Evolutionary conservation across 2,888 invertebrate species (phyloP).

Genomic region (Sycophila texana): DNA sequence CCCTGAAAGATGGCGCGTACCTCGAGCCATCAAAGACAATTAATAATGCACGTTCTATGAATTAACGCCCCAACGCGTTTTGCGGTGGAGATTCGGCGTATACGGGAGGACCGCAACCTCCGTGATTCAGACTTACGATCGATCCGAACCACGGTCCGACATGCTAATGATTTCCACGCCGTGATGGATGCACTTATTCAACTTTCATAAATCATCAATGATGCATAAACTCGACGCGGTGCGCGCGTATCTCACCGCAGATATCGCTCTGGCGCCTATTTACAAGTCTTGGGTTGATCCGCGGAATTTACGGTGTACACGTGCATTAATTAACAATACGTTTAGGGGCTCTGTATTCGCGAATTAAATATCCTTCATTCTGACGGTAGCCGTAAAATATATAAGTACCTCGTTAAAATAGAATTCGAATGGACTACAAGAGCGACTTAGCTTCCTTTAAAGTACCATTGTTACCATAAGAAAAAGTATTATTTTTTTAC

Average conservation of each 20-base stretch:
- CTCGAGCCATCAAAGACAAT: conserved; percentile 35
- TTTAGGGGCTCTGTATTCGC: no score
- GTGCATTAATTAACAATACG: background rate
- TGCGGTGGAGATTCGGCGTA: conserved; percentile 1
- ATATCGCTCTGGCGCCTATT: background rate
- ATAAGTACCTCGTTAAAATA: no score
- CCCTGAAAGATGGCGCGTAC: background rate
- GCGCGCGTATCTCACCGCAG: background rate
- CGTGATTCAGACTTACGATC: conserved; percentile 43
- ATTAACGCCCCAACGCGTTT: conserved; percentile 31
- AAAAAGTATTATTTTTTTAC: no score
- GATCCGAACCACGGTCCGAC: conserved; percentile 19
- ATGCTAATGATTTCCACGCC: conserved; percentile 48
- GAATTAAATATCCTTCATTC: no score
- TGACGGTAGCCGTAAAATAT: no score
- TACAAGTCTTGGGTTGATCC: conserved; percentile 16
- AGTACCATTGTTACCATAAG: no score
- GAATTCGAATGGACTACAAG: no score
- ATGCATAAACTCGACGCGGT: conserved; percentile 31
- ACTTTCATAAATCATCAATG: conserved; percentile 47
- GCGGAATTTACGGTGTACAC: conserved; percentile 10
- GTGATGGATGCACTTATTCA: conserved; percentile 52
- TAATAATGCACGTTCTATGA: conserved; percentile 41
- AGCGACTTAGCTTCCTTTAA: no score
- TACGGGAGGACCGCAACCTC: conserved; percentile 2